Percentiles rank a stretch among this genome's conserved stretches.
Evolutionary conservation across 2,797 vertebrate species (phyloP).

Genomic region (Odontamblyopus lacepedii): DNA sequence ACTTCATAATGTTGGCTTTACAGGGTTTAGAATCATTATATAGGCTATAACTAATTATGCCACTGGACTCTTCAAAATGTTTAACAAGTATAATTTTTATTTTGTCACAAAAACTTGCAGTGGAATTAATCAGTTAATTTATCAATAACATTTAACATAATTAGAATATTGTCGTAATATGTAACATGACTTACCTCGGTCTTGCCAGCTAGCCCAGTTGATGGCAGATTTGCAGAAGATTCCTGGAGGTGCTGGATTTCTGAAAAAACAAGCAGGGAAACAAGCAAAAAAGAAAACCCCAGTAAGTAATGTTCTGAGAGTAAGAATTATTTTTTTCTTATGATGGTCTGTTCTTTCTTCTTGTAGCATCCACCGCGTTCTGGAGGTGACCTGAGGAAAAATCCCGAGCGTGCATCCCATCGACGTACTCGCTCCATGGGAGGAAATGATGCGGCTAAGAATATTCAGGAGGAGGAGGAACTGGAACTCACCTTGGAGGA

Average conservation of each 20-base stretch:
- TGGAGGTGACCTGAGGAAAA: constrained; percentile 55
- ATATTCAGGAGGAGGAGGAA: constrained; percentile 37
- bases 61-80: too few relatives aligned
- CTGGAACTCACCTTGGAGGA: constrained; percentile 73
- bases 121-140: too few relatives aligned
- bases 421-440: constrained; percentile 78
- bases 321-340: background rate
- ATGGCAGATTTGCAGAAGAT: constrained; percentile 82
- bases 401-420: constrained; percentile 68
- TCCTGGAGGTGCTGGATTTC: constrained; percentile 58
- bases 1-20: too few relatives aligned
- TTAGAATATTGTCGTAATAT: background rate
- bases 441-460: background rate
- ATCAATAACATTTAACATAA: too few relatives aligned
- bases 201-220: constrained; percentile 75
- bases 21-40: too few relatives aligned
- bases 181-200: background rate
- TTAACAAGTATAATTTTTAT: too few relatives aligned
- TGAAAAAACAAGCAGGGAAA: constrained; percentile 54
- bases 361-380: constrained; percentile 59
- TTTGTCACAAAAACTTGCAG: too few relatives aligned
- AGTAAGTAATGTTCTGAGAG: constrained; percentile 49
- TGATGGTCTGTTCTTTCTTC: background rate
- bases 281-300: constrained; percentile 46
- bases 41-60: too few relatives aligned